Conservation (phyloP, 2,113 vertebrate genomes). For the Actenoides hombroni region DNA sequence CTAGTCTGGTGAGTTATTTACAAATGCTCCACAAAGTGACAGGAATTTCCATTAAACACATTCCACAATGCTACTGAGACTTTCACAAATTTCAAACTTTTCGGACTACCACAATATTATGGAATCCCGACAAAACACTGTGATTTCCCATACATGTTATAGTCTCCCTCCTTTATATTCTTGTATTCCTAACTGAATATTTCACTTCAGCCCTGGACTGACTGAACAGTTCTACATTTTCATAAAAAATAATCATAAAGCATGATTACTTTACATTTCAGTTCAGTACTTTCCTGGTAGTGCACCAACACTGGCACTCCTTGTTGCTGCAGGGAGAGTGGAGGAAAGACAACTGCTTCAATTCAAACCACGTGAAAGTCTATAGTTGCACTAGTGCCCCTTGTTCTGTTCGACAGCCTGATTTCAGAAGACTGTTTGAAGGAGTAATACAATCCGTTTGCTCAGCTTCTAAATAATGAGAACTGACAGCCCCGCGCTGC, state of each 20-base stretch:
- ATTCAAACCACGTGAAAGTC: constrained; percentile 15
- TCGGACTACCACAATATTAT: not conserved
- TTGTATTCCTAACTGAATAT: not conserved
- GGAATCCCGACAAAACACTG: not conserved
- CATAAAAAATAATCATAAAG: not conserved
- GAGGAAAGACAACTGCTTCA: not conserved
- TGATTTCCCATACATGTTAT: not conserved
- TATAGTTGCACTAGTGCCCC: not conserved
- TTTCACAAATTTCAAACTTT: not conserved
- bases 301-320: not conserved
- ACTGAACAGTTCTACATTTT: not conserved
- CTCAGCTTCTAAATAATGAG: not conserved
- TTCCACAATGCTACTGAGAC: not conserved
- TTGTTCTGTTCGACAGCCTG: not conserved
- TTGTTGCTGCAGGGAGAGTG: not conserved
- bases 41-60: not conserved
- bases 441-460: constrained; percentile 23
- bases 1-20: not conserved
- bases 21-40: not conserved
- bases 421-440: constrained; percentile 18
- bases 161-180: not conserved
- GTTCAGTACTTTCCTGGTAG: not conserved
- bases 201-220: not conserved
- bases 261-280: not conserved
- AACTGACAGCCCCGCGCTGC: not conserved